Percentiles rank a stretch among this genome's conserved stretches.
These are phyloP conservation scores for Bothrops alternatus DNA, from an alignment of 2,797 vertebrate genomes.

Conservation along the genomic window DNA sequence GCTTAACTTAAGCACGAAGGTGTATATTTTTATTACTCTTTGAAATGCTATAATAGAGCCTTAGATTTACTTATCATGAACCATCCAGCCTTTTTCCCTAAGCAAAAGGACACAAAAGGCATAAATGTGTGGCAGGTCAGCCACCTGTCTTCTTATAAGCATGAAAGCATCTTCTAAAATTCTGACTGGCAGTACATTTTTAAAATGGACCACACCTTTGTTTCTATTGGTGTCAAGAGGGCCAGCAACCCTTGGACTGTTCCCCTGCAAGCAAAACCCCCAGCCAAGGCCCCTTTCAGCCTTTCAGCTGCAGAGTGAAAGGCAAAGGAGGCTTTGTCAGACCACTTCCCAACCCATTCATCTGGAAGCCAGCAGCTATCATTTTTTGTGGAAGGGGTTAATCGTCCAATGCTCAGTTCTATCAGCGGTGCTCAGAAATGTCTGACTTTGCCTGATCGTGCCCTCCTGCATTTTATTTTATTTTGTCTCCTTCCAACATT, in stretches of 20 bases:
- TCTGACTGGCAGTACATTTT: background rate
- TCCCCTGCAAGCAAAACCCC: background rate
- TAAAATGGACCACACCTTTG: background rate
- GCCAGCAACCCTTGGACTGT: too few relatives aligned
- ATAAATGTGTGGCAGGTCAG: background rate
- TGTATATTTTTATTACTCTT: background rate
- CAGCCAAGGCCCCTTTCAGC: background rate
- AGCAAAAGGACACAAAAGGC: background rate
- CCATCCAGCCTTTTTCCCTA: background rate
- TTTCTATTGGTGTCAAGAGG: background rate
- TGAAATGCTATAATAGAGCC: background rate
- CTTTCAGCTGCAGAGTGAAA: background rate
- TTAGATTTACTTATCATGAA: background rate
- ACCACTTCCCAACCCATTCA: background rate
- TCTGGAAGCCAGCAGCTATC: background rate
- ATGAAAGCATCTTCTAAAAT: background rate
- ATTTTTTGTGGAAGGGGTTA: background rate
- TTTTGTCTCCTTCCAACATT: conserved; percentile 21
- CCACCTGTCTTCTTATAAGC: background rate
- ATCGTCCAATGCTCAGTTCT: too few relatives aligned
- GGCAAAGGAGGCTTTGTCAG: background rate
- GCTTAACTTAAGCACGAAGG: background rate
- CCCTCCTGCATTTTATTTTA: conserved; percentile 6
- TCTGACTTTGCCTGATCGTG: background rate
- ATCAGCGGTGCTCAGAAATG: background rate